Evolutionary conservation across 2,797 vertebrate species (phyloP), one percentile per base, ranked within the genome.

Genomic region (Gallinago solitaria): DNA sequence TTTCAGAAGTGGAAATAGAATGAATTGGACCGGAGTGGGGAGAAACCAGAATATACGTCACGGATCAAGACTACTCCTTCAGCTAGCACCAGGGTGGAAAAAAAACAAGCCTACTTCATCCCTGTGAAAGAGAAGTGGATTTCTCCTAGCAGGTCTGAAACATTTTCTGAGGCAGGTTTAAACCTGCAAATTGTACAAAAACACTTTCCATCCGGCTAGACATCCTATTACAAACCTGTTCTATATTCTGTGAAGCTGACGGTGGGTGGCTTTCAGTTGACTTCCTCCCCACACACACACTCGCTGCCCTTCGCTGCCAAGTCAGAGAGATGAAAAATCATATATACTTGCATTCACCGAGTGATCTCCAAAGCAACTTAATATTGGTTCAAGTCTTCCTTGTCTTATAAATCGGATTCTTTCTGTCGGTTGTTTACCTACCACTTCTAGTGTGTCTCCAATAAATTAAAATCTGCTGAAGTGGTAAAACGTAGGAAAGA

Each of bases 401-500:
- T 87, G 96, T 97, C 96, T 97, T 97, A 97, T 96, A 97, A 96
- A 97, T 97, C 14, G 83, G 87, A 94, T 98, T 97, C 90, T 75
- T 98, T 97, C 97, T 97, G 93, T 85, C 92, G 96, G 95, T 95
- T 98, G 92, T 97, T 98, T 97, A 96, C 93, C 93, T 63, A 97
- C 95, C 96, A 97, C 97, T 98, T 98, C 96, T 93, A 96, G 88
- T 96, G 82, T 87, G 95, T 98, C 97, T 97, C 97, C 89, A 97
- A 97, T 98, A 98, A 98, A 98, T 98, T 97, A 97, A 96, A 97
- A 97, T 97, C 89, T 96, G 96, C 97, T 97, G 95, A 98, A 98
- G 95, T 97, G 96, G 97, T 97, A 97, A 97, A 98, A 97, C 45
- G 47, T 45, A 91, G 2, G 74, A 92, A 97, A 97, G 97, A 97